These are phyloP conservation scores for Saturnia pavonia DNA, from an alignment of 2,888 invertebrate species.

Conservation along the genomic window DNA sequence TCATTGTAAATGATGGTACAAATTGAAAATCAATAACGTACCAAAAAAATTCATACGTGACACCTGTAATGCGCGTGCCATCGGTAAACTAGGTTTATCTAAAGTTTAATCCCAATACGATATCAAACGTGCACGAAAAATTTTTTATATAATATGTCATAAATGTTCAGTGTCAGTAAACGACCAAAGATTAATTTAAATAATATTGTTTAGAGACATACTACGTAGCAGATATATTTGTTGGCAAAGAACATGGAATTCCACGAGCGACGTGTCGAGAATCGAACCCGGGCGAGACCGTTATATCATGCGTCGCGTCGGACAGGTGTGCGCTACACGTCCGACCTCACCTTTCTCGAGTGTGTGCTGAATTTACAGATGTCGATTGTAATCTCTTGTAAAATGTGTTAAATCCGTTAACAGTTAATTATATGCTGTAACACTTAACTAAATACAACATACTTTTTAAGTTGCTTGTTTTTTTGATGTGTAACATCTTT, in stretches of 20 bases:
- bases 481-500: too few relatives aligned
- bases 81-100: too few relatives aligned
- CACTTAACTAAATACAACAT: background rate
- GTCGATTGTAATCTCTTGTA: constrained; percentile 10
- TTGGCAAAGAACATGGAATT: constrained; percentile 20
- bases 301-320: constrained; percentile 39
- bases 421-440: background rate
- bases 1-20: too few relatives aligned
- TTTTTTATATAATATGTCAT: too few relatives aligned
- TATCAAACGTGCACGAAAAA: too few relatives aligned
- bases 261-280: constrained; percentile 21
- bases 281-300: constrained; percentile 34
- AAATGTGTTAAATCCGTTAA: constrained; percentile 8
- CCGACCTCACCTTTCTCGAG: constrained; percentile 4
- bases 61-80: too few relatives aligned
- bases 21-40: too few relatives aligned
- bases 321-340: constrained; percentile 34
- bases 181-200: background rate
- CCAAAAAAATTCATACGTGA: too few relatives aligned
- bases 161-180: background rate
- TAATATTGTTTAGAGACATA: background rate
- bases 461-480: too few relatives aligned
- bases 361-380: constrained; percentile 21
- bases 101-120: too few relatives aligned
- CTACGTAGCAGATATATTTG: background rate